These are phyloP conservation scores for Capreolus pygargus DNA, from an alignment of 2,113 vertebrate genomes.

Conservation along the genomic window DNA sequence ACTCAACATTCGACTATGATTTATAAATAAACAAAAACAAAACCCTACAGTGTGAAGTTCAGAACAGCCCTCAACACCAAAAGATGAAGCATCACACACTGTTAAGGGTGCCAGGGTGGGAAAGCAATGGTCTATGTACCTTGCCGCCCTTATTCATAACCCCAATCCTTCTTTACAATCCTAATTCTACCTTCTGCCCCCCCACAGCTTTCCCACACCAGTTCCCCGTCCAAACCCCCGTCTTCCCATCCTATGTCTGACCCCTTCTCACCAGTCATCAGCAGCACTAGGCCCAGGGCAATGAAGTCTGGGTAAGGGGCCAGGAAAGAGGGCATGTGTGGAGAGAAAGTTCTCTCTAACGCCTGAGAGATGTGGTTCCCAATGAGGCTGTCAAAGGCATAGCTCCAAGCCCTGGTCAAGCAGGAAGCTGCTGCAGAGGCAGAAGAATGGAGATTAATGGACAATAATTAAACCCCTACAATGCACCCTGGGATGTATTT, in stretches of 20 bases:
- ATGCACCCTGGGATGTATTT: background rate
- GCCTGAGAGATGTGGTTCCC: conserved; percentile 88
- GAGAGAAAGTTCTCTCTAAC: conserved; percentile 79
- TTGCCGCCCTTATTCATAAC: background rate
- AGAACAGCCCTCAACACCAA: background rate
- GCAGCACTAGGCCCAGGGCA: conserved; percentile 86
- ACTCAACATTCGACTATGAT: background rate
- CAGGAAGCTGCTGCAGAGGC: conserved; percentile 81
- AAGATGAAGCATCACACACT: background rate
- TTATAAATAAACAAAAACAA: background rate
- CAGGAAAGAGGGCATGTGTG: conserved; percentile 84
- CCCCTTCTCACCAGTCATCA: conserved; percentile 87
- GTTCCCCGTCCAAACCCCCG: rapidly evolving
- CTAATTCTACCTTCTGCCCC: no score
- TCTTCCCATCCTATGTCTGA: background rate
- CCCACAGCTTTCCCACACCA: background rate
- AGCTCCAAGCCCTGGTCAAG: conserved; percentile 93
- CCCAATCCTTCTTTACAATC: background rate
- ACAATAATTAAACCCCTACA: background rate
- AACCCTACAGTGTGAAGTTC: background rate
- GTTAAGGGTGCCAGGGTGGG: no score
- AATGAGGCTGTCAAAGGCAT: conserved; percentile 87
- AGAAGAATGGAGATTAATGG: background rate
- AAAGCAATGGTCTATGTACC: background rate
- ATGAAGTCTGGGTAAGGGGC: conserved; percentile 90